Evolutionary conservation across 2,113 vertebrate genomes (phyloP).

Genomic region (Dromiciops gliroides): DNA sequence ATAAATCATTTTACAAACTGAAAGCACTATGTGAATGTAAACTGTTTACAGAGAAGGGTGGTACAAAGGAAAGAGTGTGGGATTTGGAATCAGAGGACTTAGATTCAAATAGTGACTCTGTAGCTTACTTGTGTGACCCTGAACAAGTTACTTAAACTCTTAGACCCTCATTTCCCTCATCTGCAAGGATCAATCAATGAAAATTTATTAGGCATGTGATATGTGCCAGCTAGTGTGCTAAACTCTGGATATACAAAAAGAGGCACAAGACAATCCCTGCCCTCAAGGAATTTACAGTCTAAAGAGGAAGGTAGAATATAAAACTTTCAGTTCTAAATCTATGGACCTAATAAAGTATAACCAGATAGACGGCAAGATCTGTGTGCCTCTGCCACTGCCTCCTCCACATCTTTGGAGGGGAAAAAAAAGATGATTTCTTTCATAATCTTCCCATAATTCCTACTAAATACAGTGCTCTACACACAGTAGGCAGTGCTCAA

Average conservation of each 20-base stretch:
- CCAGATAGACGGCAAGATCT: neutral
- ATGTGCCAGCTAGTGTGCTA: neutral
- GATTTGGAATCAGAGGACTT: neutral
- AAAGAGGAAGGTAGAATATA: neutral
- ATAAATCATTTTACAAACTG: neutral
- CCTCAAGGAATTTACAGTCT: neutral
- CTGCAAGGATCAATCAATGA: neutral
- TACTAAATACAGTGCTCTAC: no score
- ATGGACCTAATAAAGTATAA: neutral
- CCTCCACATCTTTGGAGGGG: neutral
- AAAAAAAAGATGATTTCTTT: neutral
- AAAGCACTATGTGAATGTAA: neutral
- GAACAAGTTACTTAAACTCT: neutral
- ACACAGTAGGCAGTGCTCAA: no score
- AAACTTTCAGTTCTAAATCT: neutral
- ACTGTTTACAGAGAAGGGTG: neutral
- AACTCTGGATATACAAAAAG: neutral
- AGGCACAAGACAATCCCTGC: neutral
- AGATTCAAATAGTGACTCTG: neutral
- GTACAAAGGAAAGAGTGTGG: neutral
- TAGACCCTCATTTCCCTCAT: neutral
- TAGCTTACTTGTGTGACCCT: neutral
- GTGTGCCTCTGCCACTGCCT: neutral
- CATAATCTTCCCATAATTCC: neutral
- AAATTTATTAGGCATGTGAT: neutral